Evolutionary conservation across 2,113 vertebrate genomes (phyloP), one percentile per base, ranked within the genome.

Genomic region (Dasyurus viverrinus): DNA sequence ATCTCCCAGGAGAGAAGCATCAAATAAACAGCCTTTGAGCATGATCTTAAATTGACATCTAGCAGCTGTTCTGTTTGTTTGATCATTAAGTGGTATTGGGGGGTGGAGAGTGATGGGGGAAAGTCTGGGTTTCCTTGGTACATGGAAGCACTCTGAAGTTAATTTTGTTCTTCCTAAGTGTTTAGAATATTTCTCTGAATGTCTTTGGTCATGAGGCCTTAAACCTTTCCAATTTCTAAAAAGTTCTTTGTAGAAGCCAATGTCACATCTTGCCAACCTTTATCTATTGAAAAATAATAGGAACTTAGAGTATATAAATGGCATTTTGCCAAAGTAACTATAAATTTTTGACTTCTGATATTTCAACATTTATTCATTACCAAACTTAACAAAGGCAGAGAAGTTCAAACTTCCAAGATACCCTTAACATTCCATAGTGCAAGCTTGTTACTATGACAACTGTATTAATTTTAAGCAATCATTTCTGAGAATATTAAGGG

Each of bases 61-160:
- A 96, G 92, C 97, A 98, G 97, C 96, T 98, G 94, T 94, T 95
- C 30, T 50, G 60, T 92, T 96, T 97, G 84, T 97, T 95, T 96
- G 93, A 97, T 96, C 92, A 3, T 93, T 53, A 53, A 89, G 22
- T 10, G 8, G 60, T 16, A 8, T 8, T n/a, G 68, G 16, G n/a
- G n/a, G 7, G 19, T 84, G 68, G 36, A 36, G 9, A 68, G 12
- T 36, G 1, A 23, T 84, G n/a, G 5, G 30, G 36, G 50, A 92
- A 96, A 90, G 95, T 84, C 92, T 97, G 90, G 48, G n/a, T 42
- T 94, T 91, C 57, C 68, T 89, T 84, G 90, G n/a, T 90, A 89
- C 55, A 93, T 19, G 12, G 2, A 0, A 52, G 53, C 92, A 94
- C 42, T 30, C 55, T 76, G 55, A 54, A 95, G 91, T 6, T 95